Evolutionary conservation across 2,797 vertebrate genomes (phyloP), one percentile per base, ranked within the genome.

Genomic region (Fundulus diaphanus): DNA sequence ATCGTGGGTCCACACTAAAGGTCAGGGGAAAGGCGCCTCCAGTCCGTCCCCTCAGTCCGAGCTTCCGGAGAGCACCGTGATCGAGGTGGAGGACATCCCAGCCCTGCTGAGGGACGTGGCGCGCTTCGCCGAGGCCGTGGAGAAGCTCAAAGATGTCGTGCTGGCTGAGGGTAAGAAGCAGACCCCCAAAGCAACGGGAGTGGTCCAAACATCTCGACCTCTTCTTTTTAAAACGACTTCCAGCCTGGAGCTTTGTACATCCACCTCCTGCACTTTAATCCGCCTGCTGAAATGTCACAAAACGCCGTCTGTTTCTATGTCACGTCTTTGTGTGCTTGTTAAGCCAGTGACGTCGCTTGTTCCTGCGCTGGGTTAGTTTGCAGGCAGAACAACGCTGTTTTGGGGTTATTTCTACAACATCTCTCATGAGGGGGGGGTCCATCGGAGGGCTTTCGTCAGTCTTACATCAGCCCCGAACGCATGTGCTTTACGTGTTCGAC

Each of bases 121-220:
- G 0, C 96, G 96, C 35, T 99, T 99, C 0, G 97, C 98, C 0
- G 97, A 99, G 5, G 96, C 96, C 0, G 95, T 99, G 83, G 97
- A 99, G 91, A 99, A 98, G 51, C 96, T 99, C 80, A 97, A 97
- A 89, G 97, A 98, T 0, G 93, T 96, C 20, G 96, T 99, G 68
- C 85, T 98, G 70, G 90, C 83, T 0, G 97, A 99, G 0, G 97
- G 98, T 99, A 90, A 95, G 94, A 49, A 16, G 49, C 35, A 40
- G 40, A 22, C 63, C 37, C 49, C 3, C 22, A 37, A 46, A 63
- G 31, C 54, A 72, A 46, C 16, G n/a, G 70, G 22, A 71, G 67
- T 33, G 35, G 12, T 48, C 44, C 59, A 68, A 72, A 77, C 73
- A 5, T 37, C 35, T 48, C 48, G 46, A 33, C 22, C 1, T 31